These are phyloP conservation scores for Trachythela sp. DNA, from an alignment of 64 coral and sea anemone genomes.

Conservation along the genomic window DNA sequence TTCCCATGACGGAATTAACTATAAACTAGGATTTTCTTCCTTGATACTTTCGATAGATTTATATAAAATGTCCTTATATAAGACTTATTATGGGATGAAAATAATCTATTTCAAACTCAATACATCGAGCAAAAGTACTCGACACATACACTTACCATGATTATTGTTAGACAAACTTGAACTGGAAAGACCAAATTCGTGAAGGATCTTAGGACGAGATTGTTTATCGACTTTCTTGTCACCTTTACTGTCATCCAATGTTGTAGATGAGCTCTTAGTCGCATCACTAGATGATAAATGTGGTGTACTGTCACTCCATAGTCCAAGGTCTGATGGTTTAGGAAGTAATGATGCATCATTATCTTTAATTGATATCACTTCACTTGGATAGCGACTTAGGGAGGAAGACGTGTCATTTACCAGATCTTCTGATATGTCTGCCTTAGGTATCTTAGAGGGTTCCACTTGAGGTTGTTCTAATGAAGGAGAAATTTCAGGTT, in stretches of 20 bases:
- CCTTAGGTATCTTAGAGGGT: not conserved
- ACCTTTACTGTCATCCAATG: not conserved
- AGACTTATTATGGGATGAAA: no score
- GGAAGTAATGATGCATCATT: not conserved
- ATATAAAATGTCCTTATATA: no score
- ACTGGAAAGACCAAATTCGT: not conserved
- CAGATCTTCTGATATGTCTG: not conserved
- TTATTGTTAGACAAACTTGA: not conserved
- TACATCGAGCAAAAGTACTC: no score
- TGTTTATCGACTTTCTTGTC: not conserved
- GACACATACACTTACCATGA: not conserved
- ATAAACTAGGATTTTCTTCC: no score
- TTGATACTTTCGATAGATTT: no score
- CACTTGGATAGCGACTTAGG: not conserved
- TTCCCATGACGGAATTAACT: no score
- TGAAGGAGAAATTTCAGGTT: not conserved
- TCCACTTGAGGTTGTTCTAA: not conserved
- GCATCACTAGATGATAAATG: not conserved
- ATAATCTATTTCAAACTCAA: no score
- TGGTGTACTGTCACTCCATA: not conserved
- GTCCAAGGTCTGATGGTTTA: not conserved
- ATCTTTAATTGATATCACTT: not conserved
- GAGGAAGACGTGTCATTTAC: not conserved
- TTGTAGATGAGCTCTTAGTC: conserved; percentile 8
- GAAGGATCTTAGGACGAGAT: not conserved